phyloP scores from a whole-genome alignment of 2,888 invertebrate species.

The Pachymerium ferrugineum region DNA sequence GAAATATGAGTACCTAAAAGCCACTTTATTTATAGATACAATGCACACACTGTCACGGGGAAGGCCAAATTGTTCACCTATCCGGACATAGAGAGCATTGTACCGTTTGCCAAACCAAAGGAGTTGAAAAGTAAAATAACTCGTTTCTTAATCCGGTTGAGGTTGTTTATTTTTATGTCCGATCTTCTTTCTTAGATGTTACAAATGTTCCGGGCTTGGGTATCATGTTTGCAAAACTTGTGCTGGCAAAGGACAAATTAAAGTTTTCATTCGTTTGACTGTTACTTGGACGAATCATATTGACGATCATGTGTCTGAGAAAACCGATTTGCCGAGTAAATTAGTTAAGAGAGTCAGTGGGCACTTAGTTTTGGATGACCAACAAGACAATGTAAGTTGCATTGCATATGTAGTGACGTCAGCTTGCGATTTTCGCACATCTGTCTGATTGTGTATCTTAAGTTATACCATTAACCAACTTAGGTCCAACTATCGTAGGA shows the following conservation, averaged over 20 bases:
- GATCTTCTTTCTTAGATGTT: slow-evolving; percentile 1
- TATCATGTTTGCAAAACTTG: slow-evolving; percentile 42
- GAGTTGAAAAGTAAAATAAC: slow-evolving; percentile 34
- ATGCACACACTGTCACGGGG: slow-evolving; percentile 51
- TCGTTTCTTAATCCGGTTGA: not conserved
- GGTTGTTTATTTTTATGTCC: not conserved
- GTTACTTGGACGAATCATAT: slow-evolving; percentile 51
- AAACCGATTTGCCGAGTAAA: slow-evolving; percentile 48
- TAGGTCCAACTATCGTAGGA: no score
- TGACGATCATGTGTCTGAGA: slow-evolving; percentile 51
- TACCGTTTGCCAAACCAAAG: slow-evolving; percentile 44
- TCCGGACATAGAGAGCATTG: slow-evolving; percentile 46
- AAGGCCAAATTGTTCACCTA: slow-evolving; percentile 47
- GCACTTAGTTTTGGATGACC: slow-evolving; percentile 52
- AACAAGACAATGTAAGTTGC: slow-evolving; percentile 37
- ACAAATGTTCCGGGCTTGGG: not conserved
- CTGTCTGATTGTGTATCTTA: no score
- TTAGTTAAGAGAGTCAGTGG: slow-evolving; percentile 50
- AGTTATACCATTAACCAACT: no score
- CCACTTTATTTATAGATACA: slow-evolving; percentile 42
- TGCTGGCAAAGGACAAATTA: slow-evolving; percentile 49
- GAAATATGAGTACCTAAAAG: no score
- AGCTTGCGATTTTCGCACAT: no score
- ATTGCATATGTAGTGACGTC: no score
- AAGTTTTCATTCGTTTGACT: slow-evolving; percentile 51